Percentiles rank a stretch among this genome's conserved stretches.
phyloP scores from a whole-genome alignment of 1,140 invertebrate species.

The Octopus bimaculoides region DNA sequence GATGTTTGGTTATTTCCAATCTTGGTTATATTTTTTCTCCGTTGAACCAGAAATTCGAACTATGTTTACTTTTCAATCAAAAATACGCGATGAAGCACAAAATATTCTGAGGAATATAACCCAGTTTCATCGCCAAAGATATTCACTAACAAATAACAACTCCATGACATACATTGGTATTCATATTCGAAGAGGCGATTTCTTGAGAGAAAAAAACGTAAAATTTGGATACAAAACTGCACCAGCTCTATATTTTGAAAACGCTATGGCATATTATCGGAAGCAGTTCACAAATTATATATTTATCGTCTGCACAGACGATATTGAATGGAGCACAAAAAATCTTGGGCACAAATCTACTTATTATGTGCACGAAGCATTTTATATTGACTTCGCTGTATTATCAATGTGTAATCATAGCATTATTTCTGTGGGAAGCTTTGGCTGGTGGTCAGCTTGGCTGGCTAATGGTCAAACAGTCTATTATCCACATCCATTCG shows the following conservation, averaged over 20 bases:
- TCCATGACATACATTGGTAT: constrained; percentile 21
- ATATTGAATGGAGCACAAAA: constrained; percentile 20
- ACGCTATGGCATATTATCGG: constrained; percentile 28
- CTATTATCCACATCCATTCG: constrained; percentile 33
- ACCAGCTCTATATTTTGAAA: constrained; percentile 25
- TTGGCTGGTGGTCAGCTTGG: constrained; percentile 47
- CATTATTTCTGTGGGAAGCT: constrained; percentile 43
- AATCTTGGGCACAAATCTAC: constrained; percentile 21
- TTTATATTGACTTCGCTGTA: constrained; percentile 38
- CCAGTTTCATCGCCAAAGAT: neutral
- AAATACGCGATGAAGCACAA: constrained; percentile 13
- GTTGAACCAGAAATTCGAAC: constrained; percentile 16
- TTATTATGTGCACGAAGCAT: constrained; percentile 1
- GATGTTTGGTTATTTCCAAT: constrained; percentile 26
- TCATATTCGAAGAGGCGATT: constrained; percentile 32
- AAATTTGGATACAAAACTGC: constrained; percentile 25
- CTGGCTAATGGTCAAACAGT: constrained; percentile 37
- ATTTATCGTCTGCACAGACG: constrained; percentile 30
- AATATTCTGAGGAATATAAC: constrained; percentile 14
- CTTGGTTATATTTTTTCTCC: constrained; percentile 29
- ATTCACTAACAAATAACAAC: neutral
- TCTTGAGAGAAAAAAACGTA: constrained; percentile 1
- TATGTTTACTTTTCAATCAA: constrained; percentile 22
- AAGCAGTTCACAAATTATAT: constrained; percentile 21
- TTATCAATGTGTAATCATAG: constrained; percentile 38